Base-by-base conservation (phyloP, 2,797 vertebrate species). In the Enteromius paludinosus region DNA sequence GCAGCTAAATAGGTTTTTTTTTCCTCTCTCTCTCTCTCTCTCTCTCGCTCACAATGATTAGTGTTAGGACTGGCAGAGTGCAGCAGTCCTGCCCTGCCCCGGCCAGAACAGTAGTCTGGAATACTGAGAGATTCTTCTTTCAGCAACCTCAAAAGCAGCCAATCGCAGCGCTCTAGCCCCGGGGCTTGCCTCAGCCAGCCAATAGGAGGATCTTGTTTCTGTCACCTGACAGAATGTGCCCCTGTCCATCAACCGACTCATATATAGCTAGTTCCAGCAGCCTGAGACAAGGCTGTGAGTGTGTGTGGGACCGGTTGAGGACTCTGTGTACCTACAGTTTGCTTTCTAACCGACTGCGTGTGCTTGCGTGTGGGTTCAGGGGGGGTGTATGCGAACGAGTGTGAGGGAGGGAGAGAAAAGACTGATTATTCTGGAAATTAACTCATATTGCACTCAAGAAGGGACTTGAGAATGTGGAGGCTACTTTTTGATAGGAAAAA, bases 231-330 rank as follows among this genome's bases (percentile, higher is more conserved):
- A 90, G 85, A 94, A 87, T 93, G 94, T 94, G 93, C 94, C 93
- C 93, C 96, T 95, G 96, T 97, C 96, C 93, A 92, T 97, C 96
- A 97, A 94, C 92, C 90, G 92, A 94, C 95, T 96, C 95, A 95
- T 97, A 98, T 98, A 97, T 96, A 97, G 95, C 94, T 95, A 95
- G 96, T 95, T 95, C 93, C 93, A 86, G 95, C 92, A 96, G 95
- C 88, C 92, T 92, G 90, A 94, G 94, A 94, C 86, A 91, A 92
- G 92, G 92, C 93, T 93, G 92, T 88, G 90, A 92, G 90, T 86
- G 82, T 83, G 78, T 84, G 91, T 95, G 95, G 94, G 92, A 93
- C 94, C 92, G 93, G 94, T 94, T 94, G 94, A 81, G 94, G 94
- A 94, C 93, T 92, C 94, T 86, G 91, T 90, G 92, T 91, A 90